These are phyloP conservation scores for Tragelaphus strepsiceros DNA, from an alignment of 2,113 vertebrate genomes.

Conservation along the genomic window DNA sequence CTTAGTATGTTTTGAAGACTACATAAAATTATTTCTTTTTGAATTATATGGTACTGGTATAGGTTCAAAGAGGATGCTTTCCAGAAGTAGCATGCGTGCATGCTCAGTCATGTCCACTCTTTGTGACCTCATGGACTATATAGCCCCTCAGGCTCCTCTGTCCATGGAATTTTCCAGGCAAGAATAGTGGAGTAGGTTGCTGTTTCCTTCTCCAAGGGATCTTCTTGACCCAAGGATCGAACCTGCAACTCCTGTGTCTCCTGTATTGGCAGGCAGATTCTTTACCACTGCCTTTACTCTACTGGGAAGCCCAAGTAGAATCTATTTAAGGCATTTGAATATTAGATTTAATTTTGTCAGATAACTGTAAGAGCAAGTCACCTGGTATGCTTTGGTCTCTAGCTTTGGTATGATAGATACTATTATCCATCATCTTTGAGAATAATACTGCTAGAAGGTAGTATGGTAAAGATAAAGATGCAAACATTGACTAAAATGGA, in stretches of 20 bases:
- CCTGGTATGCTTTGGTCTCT: background rate
- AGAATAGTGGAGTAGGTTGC: background rate
- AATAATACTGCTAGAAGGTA: background rate
- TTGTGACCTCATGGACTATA: background rate
- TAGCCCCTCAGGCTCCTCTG: background rate
- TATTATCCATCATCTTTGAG: background rate
- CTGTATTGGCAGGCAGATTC: background rate
- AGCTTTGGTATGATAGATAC: background rate
- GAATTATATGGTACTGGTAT: background rate
- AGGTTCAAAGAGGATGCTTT: constrained; percentile 1
- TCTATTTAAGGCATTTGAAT: background rate
- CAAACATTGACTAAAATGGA: background rate
- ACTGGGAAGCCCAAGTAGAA: background rate
- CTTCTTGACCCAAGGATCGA: background rate
- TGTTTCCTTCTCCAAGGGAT: background rate
- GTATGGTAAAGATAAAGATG: background rate
- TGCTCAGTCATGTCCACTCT: background rate
- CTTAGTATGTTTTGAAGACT: background rate
- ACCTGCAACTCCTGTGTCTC: background rate
- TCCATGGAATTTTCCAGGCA: background rate
- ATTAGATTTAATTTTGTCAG: background rate
- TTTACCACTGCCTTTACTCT: background rate
- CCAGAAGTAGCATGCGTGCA: background rate
- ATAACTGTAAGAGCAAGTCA: background rate
- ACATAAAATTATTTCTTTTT: background rate